A percentile compares a stretch with the other conserved stretches of the same genome.
These are phyloP conservation scores for Cricetomys ansorgei DNA, from an alignment of 2,113 vertebrate species.

Conservation along the genomic window DNA sequence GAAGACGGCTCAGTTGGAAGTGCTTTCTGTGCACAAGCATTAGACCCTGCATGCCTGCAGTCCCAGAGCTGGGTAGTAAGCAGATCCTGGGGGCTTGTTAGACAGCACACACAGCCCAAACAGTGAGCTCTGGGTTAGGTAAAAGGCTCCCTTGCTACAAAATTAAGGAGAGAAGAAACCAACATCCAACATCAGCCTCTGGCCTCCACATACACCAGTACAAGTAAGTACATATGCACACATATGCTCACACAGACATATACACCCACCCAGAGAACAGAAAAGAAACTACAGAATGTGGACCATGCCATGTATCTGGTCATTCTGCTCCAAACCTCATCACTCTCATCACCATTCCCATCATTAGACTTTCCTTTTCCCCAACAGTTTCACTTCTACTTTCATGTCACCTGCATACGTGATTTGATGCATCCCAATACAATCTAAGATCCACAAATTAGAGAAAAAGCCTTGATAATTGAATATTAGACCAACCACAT, in stretches of 20 bases:
- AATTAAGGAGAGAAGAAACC: not conserved
- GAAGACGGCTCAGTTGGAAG: not conserved
- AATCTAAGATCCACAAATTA: not conserved
- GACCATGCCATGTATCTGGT: not conserved
- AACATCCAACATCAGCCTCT: not conserved
- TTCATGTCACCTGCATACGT: not conserved
- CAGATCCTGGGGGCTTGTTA: not conserved
- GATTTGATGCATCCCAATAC: not conserved
- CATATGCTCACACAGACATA: not conserved
- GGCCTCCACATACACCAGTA: not conserved
- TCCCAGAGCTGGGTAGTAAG: fast-evolving
- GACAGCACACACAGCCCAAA: not conserved
- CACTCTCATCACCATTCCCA: too few relatives aligned
- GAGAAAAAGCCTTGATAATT: not conserved
- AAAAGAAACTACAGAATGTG: not conserved
- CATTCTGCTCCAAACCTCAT: not conserved
- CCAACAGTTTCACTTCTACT: not conserved
- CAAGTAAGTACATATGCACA: not conserved
- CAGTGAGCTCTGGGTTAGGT: too few relatives aligned
- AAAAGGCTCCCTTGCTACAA: not conserved
- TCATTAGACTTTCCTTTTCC: not conserved
- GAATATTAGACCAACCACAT: not conserved
- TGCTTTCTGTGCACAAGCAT: not conserved
- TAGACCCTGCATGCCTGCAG: not conserved
- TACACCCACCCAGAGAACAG: not conserved